These are phyloP conservation scores for Pluvianellus socialis DNA, from an alignment of 2,113 vertebrate species.

Conservation along the genomic window DNA sequence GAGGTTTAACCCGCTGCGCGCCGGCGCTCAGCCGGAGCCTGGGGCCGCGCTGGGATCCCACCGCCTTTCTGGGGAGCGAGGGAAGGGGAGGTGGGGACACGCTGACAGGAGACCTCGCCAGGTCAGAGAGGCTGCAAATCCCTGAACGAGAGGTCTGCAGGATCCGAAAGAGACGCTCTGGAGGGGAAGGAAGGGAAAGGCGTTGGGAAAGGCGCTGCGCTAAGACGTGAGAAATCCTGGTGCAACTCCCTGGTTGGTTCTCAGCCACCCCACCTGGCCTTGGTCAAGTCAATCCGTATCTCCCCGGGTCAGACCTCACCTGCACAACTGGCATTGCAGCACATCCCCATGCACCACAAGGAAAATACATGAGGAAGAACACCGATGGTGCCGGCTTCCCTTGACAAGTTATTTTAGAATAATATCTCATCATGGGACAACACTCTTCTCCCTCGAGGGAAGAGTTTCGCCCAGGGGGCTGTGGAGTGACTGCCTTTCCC, in stretches of 20 bases:
- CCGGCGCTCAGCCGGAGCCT: background rate
- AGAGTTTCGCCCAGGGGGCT: rapidly evolving
- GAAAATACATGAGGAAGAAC: background rate
- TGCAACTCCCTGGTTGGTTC: rapidly evolving
- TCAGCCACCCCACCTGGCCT: background rate
- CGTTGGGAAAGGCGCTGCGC: background rate
- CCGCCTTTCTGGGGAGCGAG: background rate
- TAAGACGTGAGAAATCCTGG: rapidly evolving
- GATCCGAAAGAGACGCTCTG: background rate
- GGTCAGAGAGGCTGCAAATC: background rate
- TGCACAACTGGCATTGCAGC: background rate
- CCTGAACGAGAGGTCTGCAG: background rate
- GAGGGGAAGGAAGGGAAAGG: background rate
- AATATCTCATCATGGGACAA: background rate
- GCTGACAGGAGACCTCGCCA: background rate
- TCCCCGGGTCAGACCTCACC: background rate
- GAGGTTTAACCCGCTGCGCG: conserved; percentile 32
- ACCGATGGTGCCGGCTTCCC: rapidly evolving
- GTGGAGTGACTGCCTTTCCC: background rate
- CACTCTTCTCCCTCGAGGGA: background rate
- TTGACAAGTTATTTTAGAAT: background rate
- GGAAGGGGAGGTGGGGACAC: background rate
- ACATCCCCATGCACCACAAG: background rate
- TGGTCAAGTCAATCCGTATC: background rate
- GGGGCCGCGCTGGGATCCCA: rapidly evolving